Evolutionary conservation across 2,888 invertebrate genomes (phyloP), one percentile per base, ranked within the genome.

Genomic region (Amblyteles armatorius): DNA sequence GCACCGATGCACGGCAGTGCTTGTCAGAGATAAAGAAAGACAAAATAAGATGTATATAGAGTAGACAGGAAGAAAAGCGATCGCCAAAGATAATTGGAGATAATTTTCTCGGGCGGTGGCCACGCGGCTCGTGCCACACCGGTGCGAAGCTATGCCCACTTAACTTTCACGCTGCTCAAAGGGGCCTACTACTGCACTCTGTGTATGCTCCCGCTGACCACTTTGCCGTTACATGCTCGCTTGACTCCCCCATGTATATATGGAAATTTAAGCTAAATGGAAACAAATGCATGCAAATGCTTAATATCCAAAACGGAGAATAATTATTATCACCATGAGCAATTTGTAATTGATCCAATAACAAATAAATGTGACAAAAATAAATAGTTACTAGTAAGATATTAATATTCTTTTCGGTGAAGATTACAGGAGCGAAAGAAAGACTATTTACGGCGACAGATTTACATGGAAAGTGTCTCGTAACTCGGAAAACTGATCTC

Each of bases 211-310:
- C 44, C 60, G 55, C 50, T 71, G n/a, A 87, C 90, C 91, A 90
- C 91, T 92, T 91, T 89, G 90, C 88, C 88, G 89, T 90, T 91
- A 90, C 90, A 92, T 90, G 92, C 91, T 90, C 89, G 89, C 91
- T 91, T 90, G 80, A 89, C 91, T 91, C 89, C 88, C 90, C 88
- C 63, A 83, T 74, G 89, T 88, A 89, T 88, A 90, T 88, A 90
- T 90, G 90, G 88, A 90, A 90, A 90, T 82, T 19, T 63, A 22
- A 69, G 48, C 65, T 82, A 82, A 84, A 84, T 55, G 63, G 63
- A 29, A 63, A 60, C 76, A 60, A 79, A 77, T 63, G 36, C 40
- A 57, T 57, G 22, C 40, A 79, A 72, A 80, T 73, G 57, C 16
- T 40, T 22, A 26, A 77, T 44, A 22, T 13, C 7, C 11, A 50